phyloP scores from a whole-genome alignment of 1,140 invertebrate genomes.

The Drosophila setifemur region DNA sequence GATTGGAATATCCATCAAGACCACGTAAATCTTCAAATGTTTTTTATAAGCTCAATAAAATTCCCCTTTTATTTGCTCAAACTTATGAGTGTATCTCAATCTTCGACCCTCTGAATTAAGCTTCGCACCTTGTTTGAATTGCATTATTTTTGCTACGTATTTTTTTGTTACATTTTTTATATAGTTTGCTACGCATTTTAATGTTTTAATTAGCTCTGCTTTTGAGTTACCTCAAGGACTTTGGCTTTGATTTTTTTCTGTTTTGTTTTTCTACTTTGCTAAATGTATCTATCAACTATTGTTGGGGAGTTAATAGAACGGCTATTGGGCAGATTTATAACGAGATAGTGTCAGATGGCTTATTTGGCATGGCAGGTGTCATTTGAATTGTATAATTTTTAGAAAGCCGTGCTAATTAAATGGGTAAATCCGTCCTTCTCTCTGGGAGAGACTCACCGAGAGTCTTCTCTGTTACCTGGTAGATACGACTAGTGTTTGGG shows the following conservation, averaged over 20 bases:
- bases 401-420: conserved; percentile 48
- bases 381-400: conserved; percentile 42
- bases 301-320: conserved; percentile 56
- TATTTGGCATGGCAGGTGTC: conserved; percentile 65
- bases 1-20: too few species aligned
- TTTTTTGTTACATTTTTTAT: conserved; percentile 17
- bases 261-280: background rate
- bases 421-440: conserved; percentile 33
- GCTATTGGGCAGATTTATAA: conserved; percentile 33
- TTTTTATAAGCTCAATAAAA: too few species aligned
- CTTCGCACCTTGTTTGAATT: conserved; percentile 10
- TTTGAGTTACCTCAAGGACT: conserved; percentile 57
- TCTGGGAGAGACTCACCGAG: background rate
- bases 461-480: conserved; percentile 9
- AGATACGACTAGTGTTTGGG: conserved; percentile 34
- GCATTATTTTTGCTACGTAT: conserved; percentile 10
- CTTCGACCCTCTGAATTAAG: background rate
- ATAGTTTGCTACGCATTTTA: conserved; percentile 69
- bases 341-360: conserved; percentile 45
- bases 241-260: conserved; percentile 16
- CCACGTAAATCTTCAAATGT: too few species aligned
- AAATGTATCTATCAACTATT: conserved; percentile 32
- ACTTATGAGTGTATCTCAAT: background rate
- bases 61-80: background rate
- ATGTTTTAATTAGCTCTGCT: conserved; percentile 74